Conservation (phyloP, 1,140 invertebrate species). For the Coenobita brevimanus region DNA sequence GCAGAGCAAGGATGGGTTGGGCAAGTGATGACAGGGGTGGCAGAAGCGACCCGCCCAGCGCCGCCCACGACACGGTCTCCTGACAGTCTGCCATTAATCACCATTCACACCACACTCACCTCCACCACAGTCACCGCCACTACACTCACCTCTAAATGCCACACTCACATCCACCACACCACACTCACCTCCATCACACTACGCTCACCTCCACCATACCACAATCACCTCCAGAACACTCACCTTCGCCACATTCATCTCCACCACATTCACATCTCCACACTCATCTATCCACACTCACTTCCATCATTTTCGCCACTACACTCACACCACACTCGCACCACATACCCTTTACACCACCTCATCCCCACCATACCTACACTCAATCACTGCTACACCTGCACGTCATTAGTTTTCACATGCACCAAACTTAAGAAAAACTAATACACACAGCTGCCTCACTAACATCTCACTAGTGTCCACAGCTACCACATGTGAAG, state of each 20-base stretch:
- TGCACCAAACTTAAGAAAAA: too few species aligned
- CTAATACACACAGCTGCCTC: too few species aligned
- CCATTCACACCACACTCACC: background rate
- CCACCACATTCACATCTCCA: background rate
- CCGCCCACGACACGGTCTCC: constrained; percentile 24
- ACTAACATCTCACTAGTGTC: too few species aligned
- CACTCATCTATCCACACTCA: background rate
- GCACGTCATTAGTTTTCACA: too few species aligned
- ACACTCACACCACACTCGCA: background rate
- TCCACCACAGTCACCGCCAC: background rate
- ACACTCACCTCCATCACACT: too few species aligned
- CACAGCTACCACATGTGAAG: too few species aligned
- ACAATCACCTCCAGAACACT: background rate
- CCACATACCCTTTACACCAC: background rate
- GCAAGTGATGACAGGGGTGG: constrained; percentile 13
- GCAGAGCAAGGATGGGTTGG: too few species aligned
- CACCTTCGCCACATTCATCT: background rate
- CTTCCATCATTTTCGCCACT: background rate
- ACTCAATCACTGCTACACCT: too few species aligned
- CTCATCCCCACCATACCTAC: too few species aligned
- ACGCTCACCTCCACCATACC: too few species aligned
- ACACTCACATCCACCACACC: background rate
- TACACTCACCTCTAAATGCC: too few species aligned
- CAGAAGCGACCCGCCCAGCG: constrained; percentile 15
- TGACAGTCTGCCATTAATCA: constrained; percentile 40